Percentiles rank a stretch among this genome's conserved stretches.
Conservation (phyloP, 2,888 invertebrate species). For the Smittia sp. region DNA sequence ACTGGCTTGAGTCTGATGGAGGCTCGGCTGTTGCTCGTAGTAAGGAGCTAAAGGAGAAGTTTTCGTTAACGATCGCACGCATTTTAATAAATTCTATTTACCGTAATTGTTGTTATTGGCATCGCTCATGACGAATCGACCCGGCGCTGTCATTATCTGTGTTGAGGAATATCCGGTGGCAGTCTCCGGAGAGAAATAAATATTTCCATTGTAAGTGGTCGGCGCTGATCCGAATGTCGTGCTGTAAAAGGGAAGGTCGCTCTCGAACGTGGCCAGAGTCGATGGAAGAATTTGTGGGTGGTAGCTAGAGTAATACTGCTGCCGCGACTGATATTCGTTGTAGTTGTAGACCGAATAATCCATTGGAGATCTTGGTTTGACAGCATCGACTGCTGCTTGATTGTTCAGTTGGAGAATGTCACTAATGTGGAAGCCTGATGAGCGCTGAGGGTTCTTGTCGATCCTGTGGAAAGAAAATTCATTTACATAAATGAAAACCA, state of each 20-base stretch:
- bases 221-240: constrained; percentile 22
- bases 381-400: neutral
- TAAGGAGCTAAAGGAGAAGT: constrained; percentile 25
- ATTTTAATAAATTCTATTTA: neutral
- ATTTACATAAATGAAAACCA: neutral
- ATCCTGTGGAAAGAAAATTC: neutral
- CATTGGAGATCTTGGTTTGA: constrained; percentile 14
- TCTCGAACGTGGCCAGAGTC: constrained; percentile 32
- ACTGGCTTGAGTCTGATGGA: constrained; percentile 24
- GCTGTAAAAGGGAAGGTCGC: constrained; percentile 37
- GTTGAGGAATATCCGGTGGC: neutral
- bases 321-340: constrained; percentile 30
- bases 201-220: constrained; percentile 12
- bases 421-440: constrained; percentile 33
- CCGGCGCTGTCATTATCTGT: constrained; percentile 5
- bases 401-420: constrained; percentile 36
- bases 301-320: constrained; percentile 27
- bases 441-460: constrained; percentile 35
- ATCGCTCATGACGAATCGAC: constrained; percentile 17
- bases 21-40: constrained; percentile 6
- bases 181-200: constrained; percentile 26
- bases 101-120: constrained; percentile 19
- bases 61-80: neutral
- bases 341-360: constrained; percentile 32
- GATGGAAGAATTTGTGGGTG: constrained; percentile 39